phyloP scores from a whole-genome alignment of 1,140 invertebrate species.

The Zaprionus lachaisei region DNA sequence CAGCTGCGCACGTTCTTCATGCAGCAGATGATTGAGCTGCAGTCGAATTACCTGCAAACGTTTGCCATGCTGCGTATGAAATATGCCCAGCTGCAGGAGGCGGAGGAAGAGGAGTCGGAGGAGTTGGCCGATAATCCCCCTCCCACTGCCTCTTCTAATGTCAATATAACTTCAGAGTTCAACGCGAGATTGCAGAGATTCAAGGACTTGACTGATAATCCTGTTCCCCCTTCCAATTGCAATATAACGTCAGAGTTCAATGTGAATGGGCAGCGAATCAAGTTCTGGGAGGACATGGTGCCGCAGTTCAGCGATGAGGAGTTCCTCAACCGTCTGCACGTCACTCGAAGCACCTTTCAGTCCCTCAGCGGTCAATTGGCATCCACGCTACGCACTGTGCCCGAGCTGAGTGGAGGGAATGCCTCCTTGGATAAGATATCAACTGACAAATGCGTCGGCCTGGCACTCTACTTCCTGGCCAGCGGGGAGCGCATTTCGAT shows the following conservation, averaged over 20 bases:
- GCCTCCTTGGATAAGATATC: slow-evolving; percentile 18
- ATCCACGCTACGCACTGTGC: slow-evolving; percentile 37
- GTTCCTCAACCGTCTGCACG: slow-evolving; percentile 66
- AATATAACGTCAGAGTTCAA: neutral
- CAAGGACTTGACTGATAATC: neutral
- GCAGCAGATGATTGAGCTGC: slow-evolving; percentile 67
- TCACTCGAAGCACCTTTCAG: slow-evolving; percentile 61
- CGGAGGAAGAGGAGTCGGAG: slow-evolving; percentile 8
- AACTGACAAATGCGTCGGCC: slow-evolving; percentile 61
- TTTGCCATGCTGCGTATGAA: slow-evolving; percentile 60
- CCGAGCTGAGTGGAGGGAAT: slow-evolving; percentile 28
- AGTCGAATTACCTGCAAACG: slow-evolving; percentile 62
- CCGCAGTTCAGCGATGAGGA: slow-evolving; percentile 49
- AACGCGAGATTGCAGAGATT: neutral
- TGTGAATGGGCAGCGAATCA: neutral
- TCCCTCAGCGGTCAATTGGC: slow-evolving; percentile 61
- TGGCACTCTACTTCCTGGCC: slow-evolving; percentile 69
- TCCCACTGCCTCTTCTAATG: neutral
- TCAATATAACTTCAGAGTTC: neutral
- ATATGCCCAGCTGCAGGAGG: slow-evolving; percentile 26
- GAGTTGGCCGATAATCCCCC: neutral
- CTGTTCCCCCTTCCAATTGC: neutral
- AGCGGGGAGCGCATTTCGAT: slow-evolving; percentile 60
- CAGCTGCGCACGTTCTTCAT: slow-evolving; percentile 62
- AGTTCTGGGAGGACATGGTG: slow-evolving; percentile 52